Conservation (phyloP, 2,797 vertebrate genomes). For the Macroramphosus scolopax region DNA sequence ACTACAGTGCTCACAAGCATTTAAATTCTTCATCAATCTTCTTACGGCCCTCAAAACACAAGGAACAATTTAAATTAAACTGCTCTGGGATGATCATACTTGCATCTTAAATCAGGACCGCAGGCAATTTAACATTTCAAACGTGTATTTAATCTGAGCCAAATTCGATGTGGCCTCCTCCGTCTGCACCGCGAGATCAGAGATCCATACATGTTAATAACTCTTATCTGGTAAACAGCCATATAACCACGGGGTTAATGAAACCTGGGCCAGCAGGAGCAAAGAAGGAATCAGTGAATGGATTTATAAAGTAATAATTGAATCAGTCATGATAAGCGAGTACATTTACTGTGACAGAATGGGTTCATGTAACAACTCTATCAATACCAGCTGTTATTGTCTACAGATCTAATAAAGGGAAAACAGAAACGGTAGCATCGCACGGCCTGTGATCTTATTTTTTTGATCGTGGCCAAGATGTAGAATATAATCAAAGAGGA, state of each 20-base stretch:
- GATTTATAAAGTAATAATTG: conserved; percentile 15
- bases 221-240: conserved; percentile 33
- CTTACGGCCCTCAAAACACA: conserved; percentile 15
- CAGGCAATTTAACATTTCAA: conserved; percentile 4
- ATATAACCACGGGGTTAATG: conserved; percentile 38
- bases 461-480: no score
- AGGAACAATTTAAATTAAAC: conserved; percentile 6
- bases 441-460: no score
- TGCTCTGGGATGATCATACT: conserved; percentile 8
- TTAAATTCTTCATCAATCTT: conserved; percentile 6
- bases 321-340: no score
- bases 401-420: no score
- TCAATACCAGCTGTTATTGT: conserved; percentile 1
- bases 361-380: background rate
- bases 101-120: conserved; percentile 23
- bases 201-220: conserved; percentile 40
- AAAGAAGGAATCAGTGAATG: conserved; percentile 34
- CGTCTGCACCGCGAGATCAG: conserved; percentile 15
- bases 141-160: conserved; percentile 19
- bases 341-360: no score
- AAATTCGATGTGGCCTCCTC: conserved; percentile 20
- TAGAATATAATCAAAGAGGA: conserved; percentile 27
- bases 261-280: conserved; percentile 19
- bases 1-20: conserved; percentile 1
- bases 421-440: no score